Evolutionary conservation across 2,888 invertebrate species (phyloP).

Genomic region (Taenaris catops): DNA sequence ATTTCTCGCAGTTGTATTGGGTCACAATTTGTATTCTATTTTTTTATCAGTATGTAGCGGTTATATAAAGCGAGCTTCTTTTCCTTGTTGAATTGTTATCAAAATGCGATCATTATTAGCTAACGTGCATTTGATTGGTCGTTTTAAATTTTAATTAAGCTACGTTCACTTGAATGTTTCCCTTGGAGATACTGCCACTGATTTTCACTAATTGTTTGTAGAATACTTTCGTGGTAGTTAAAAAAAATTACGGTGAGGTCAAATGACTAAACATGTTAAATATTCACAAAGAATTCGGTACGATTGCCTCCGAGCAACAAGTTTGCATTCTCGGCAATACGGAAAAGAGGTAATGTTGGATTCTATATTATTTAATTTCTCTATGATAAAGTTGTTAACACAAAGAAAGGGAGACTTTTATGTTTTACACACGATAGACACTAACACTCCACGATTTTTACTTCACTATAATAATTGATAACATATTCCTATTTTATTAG

Average conservation of each 20-base stretch:
- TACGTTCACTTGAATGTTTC: slow-evolving; percentile 12
- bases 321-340: slow-evolving; percentile 1
- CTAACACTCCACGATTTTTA: slow-evolving; percentile 16
- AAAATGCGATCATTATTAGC: slow-evolving; percentile 8
- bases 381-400: too few species aligned
- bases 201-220: slow-evolving; percentile 27
- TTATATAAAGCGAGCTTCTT: slow-evolving; percentile 18
- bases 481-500: slow-evolving; percentile 15
- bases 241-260: background rate
- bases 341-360: too few species aligned
- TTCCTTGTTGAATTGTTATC: slow-evolving; percentile 14
- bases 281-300: background rate
- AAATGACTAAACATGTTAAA: slow-evolving; percentile 1
- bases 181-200: slow-evolving; percentile 36
- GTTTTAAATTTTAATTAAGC: slow-evolving; percentile 5
- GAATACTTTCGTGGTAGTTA: slow-evolving; percentile 4
- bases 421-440: slow-evolving; percentile 11
- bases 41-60: slow-evolving; percentile 20
- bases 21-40: slow-evolving; percentile 52
- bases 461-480: slow-evolving; percentile 14
- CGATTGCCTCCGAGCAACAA: background rate
- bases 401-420: too few species aligned
- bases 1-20: slow-evolving; percentile 46
- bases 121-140: slow-evolving; percentile 14
- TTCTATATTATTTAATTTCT: too few species aligned